phyloP scores from a whole-genome alignment of 1,140 invertebrate species.

The Drosophila pruinosa region DNA sequence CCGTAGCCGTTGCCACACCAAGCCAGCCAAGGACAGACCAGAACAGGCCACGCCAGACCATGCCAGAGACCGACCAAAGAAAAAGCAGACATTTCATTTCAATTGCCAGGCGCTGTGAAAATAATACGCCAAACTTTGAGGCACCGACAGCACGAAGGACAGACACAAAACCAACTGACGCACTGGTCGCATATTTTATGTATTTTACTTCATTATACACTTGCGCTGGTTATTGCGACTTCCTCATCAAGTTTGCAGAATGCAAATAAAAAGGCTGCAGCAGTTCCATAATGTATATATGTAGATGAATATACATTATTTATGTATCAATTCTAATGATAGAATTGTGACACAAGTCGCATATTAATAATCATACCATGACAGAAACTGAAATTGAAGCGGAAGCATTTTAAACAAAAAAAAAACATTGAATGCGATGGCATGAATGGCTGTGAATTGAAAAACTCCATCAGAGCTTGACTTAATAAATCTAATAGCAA shows the following conservation, averaged over 20 bases:
- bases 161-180: constrained; percentile 26
- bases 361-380: too few relatives aligned
- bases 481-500: not conserved
- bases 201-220: constrained; percentile 71
- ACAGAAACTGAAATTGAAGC: too few relatives aligned
- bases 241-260: constrained; percentile 9
- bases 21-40: constrained; percentile 1
- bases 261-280: not conserved
- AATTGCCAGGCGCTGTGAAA: constrained; percentile 44
- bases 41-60: not conserved
- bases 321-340: too few relatives aligned
- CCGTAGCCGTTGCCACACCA: not conserved
- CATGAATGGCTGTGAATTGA: not conserved
- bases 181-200: constrained; percentile 62
- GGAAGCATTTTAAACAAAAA: too few relatives aligned
- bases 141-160: not conserved
- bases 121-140: constrained; percentile 48
- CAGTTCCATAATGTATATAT: not conserved
- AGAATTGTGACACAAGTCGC: too few relatives aligned
- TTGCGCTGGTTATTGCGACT: constrained; percentile 3
- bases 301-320: not conserved
- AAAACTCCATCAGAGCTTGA: not conserved
- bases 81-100: constrained; percentile 52
- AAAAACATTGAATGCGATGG: too few relatives aligned
- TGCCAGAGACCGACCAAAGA: constrained; percentile 4